Conservation (phyloP, 2,113 vertebrate genomes). For the Pithys albifrons region DNA sequence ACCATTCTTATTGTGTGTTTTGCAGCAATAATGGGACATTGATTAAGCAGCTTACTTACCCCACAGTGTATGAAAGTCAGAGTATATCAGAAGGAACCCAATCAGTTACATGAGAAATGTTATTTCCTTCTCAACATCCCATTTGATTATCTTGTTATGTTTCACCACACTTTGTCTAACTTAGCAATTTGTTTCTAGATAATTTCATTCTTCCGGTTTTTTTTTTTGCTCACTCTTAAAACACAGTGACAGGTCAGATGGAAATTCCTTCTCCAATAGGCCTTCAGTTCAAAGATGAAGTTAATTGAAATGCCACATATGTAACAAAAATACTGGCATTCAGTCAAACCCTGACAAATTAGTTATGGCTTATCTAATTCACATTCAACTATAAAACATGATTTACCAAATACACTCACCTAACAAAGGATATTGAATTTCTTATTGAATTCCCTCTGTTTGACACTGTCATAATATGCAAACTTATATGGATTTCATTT, state of each 20-base stretch:
- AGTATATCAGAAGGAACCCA: constrained; percentile 1
- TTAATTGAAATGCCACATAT: constrained; percentile 26
- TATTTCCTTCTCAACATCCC: constrained; percentile 24
- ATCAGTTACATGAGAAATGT: not conserved
- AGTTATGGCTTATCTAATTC: constrained; percentile 50
- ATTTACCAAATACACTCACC: not conserved
- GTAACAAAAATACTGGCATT: constrained; percentile 28
- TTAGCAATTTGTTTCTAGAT: not conserved
- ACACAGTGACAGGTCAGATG: not conserved
- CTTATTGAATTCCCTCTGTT: not conserved
- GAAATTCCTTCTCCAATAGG: not conserved
- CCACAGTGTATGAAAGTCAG: not conserved
- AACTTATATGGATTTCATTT: constrained; percentile 14
- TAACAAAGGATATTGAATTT: constrained; percentile 37
- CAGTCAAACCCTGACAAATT: constrained; percentile 54
- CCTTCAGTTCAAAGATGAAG: constrained; percentile 11
- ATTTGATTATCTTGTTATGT: constrained; percentile 14
- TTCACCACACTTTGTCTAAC: not conserved
- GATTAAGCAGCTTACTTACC: constrained; percentile 22
- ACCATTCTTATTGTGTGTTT: not conserved
- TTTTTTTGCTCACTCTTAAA: not conserved
- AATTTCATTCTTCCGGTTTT: not conserved
- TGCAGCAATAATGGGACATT: not conserved
- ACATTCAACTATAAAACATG: constrained; percentile 24
- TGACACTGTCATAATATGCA: constrained; percentile 3